Evolutionary conservation across 1,140 invertebrate species (phyloP).

Genomic region (Caenorhabditis brenneri): DNA sequence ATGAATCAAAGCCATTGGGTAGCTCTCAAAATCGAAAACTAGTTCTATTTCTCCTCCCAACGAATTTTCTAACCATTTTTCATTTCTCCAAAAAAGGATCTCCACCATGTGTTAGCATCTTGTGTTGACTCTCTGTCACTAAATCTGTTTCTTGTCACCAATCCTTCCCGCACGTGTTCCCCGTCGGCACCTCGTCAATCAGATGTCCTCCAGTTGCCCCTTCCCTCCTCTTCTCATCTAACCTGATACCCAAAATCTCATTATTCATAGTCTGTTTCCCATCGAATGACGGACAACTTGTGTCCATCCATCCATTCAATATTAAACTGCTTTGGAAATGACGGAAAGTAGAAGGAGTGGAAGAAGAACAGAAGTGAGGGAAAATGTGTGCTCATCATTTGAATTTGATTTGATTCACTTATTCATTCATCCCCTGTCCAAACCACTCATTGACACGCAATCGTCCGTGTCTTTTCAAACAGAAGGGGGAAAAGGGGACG

Average conservation of each 20-base stretch:
- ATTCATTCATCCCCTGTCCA: not conserved
- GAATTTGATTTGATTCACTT: slow-evolving; percentile 35
- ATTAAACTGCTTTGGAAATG: slow-evolving; percentile 22
- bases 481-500: no score
- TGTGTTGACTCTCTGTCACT: not conserved
- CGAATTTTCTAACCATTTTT: no score
- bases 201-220: not conserved
- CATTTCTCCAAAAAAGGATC: no score
- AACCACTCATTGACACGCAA: slow-evolving; percentile 17
- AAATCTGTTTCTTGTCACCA: not conserved
- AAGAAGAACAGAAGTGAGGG: not conserved
- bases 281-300: slow-evolving; percentile 35
- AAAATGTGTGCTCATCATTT: slow-evolving; percentile 3
- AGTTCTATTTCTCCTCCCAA: no score
- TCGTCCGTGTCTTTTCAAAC: slow-evolving; percentile 1
- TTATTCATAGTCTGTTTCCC: slow-evolving; percentile 43
- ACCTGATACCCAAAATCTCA: slow-evolving; percentile 42
- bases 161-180: slow-evolving; percentile 37
- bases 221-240: not conserved
- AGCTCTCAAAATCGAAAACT: no score
- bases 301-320: slow-evolving; percentile 39
- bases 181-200: slow-evolving; percentile 38
- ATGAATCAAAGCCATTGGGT: no score
- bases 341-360: no score
- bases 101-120: not conserved